Evolutionary conservation across 2,888 invertebrate species (phyloP), one percentile per base, ranked within the genome.

Genomic region (Drosophila emarginata): DNA sequence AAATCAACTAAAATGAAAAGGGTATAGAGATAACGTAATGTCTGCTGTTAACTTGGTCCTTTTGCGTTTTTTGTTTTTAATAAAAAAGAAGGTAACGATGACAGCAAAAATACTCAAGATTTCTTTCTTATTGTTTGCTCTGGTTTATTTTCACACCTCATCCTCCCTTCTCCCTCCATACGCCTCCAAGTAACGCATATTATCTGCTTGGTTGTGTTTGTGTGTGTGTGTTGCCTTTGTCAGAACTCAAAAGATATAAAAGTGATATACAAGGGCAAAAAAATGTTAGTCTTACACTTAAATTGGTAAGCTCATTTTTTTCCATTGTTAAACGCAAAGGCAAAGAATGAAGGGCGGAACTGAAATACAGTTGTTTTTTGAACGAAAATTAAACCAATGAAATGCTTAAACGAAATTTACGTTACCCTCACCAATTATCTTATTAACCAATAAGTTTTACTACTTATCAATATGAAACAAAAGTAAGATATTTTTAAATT

Each of bases 11-110:
- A 23, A 7, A 12, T 15, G 5, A 9, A 40, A 18, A 45, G 45
- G 4, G 45, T 45, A 45, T 45, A 21, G 1, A 45, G 11, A 21
- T 21, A 45, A 21, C 18, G 6, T 45, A 21, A 45, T 45, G 45
- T 14, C 18, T 12, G 45, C 45, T 21, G 18, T 45, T 45, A 45
- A 45, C 45, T 45, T 45, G 45, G 45, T 9, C 40, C 18, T 18
- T 45, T 45, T 15, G 1, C 21, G n/a, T 45, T 45, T 45, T 45
- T 45, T 45, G 18, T 74, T 77, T 77, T 76, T 77, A 78, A 78
- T 78, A 76, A 75, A 75, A 75, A 76, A 73, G 72, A 76, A 73
- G 72, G 58, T 70, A 77, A 64, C 77, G 77, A 62, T 72, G 73
- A 67, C 67, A 70, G 70, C 72, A 58, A 40, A 53, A 64, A 54